Conservation (phyloP, 1,140 invertebrate genomes). For the Psix sp. region DNA sequence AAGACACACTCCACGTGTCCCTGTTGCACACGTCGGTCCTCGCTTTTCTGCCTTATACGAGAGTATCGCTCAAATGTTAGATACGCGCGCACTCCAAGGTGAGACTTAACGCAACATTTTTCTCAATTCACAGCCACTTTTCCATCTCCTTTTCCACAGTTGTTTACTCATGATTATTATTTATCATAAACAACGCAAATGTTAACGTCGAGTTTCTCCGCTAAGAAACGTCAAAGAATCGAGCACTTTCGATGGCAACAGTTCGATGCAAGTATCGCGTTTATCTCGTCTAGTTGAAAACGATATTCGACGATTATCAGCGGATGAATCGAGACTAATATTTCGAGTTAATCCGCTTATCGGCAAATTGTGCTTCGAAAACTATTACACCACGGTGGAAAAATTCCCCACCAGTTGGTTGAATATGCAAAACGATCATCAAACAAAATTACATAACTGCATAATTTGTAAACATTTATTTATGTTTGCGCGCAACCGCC, state of each 20-base stretch:
- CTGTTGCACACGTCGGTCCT: conserved; percentile 4
- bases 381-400: no score
- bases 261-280: no score
- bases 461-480: neutral
- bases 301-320: no score
- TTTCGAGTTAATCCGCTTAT: no score
- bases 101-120: conserved; percentile 9
- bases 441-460: neutral
- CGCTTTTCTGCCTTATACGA: conserved; percentile 2
- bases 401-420: neutral
- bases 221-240: no score
- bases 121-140: neutral
- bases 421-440: neutral
- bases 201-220: no score
- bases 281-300: no score
- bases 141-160: conserved; percentile 1
- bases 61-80: conserved; percentile 24
- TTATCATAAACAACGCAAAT: no score
- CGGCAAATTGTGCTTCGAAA: no score
- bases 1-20: conserved; percentile 24
- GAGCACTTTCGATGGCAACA: no score
- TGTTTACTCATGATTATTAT: neutral
- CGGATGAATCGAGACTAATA: no score
- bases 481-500: no score
- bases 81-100: conserved; percentile 20